Base-by-base conservation (phyloP, 92 coral and sea anemone genomes). In the Palythoa grandiflora region DNA sequence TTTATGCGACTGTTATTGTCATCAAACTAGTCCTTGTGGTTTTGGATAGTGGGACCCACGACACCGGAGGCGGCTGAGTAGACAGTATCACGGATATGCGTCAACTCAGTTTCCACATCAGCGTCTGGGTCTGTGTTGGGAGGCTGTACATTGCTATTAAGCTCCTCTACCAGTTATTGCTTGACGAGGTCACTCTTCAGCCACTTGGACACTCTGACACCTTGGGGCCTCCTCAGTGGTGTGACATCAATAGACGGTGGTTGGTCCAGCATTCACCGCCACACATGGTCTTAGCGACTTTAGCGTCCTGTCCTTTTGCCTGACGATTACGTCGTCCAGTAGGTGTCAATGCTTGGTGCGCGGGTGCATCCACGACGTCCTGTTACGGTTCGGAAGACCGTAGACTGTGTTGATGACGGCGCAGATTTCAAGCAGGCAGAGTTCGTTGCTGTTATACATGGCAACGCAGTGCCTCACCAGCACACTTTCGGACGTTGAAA, bases 331-430 rank as follows among this genome's bases (percentile, higher is more conserved):
- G 19, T 71, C 80, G 59, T 88, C 88, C n/a, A 88, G 37, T 19
- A 76, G 77, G 78, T 91, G 89, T 90, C 93, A 91, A 51, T 89
- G 93, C 48, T 93, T 90, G n/a, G 95, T 88, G 36, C 95, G 38
- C 16, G 87, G 89, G 77, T 91, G 94, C 86, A 77, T 88, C 90
- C 89, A 88, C 15, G 89, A 21, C 7, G 88, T 68, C 71, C 84
- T 88, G 59, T 91, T 74, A 55, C 80, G 66, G 76, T 2, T 38
- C 11, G 87, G 90, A 50, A 87, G 83, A 11, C 38, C 55, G 89
- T 87, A 86, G 50, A 70, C 38, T 40, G 83, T 68, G 91, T 92
- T 89, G 19, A 92, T 89, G 87, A 90, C 36, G 9, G 71, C 72
- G 59, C 91, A 91, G 40, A 66, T 75, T n/a, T 77, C 53, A 7